Evolutionary conservation across 2,888 invertebrate species (phyloP).

Genomic region (Rotaria sp.): DNA sequence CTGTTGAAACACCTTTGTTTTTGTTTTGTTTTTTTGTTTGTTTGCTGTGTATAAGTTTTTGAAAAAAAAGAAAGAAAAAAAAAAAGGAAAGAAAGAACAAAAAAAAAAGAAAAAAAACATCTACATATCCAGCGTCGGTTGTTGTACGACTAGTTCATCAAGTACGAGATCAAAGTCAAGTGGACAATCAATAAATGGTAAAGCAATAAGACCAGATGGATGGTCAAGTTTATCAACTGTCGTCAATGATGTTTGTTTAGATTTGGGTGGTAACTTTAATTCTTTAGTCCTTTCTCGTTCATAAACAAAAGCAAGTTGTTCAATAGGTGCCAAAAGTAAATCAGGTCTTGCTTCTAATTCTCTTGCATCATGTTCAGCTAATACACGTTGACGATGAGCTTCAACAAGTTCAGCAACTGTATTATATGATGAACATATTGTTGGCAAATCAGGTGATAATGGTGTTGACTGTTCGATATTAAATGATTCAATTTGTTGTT

Average conservation of each 20-base stretch:
- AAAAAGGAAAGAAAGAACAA: not conserved
- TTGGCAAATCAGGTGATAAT: not conserved
- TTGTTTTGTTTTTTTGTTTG: not conserved
- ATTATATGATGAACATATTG: constrained; percentile 1
- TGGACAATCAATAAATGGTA: constrained; percentile 23
- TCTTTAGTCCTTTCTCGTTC: constrained; percentile 16
- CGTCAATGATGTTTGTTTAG: not conserved
- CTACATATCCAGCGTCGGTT: not conserved
- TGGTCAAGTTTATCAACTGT: not conserved
- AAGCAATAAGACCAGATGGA: not conserved
- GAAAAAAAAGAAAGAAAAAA: not conserved
- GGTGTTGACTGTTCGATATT: not conserved
- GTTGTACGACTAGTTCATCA: constrained; percentile 6
- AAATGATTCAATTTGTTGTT: not conserved
- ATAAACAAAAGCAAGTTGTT: constrained; percentile 17
- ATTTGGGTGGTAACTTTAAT: not conserved
- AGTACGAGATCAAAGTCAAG: constrained; percentile 10
- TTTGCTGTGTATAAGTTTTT: not conserved
- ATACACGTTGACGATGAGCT: not conserved
- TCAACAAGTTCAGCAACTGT: constrained; percentile 6
- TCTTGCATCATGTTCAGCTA: not conserved
- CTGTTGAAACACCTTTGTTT: not conserved
- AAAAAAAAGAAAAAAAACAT: not conserved
- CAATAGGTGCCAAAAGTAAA: not conserved
- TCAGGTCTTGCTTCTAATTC: constrained; percentile 14